A percentile compares a stretch with the other conserved stretches of the same genome.
Conservation (phyloP, 1,140 invertebrate genomes). For the Venustaconcha ellipsiformis region DNA sequence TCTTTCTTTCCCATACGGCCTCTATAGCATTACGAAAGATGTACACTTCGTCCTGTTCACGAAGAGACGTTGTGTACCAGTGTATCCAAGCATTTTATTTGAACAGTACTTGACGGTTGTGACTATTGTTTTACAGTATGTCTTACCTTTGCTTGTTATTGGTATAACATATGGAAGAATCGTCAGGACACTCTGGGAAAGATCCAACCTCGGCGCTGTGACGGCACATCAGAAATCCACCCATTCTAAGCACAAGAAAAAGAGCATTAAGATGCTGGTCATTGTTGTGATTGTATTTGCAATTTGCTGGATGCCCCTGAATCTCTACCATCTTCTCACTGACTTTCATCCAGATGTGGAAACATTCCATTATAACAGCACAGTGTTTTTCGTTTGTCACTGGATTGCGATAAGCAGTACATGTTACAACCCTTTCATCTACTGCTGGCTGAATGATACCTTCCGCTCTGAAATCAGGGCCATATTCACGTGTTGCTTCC, state of each 20-base stretch:
- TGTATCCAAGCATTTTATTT: constrained; percentile 56
- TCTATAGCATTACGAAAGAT: constrained; percentile 63
- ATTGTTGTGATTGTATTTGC: constrained; percentile 71
- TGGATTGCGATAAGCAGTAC: constrained; percentile 73
- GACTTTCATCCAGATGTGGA: constrained; percentile 69
- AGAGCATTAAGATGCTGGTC: constrained; percentile 70
- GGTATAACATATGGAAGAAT: constrained; percentile 68
- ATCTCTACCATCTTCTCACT: constrained; percentile 71
- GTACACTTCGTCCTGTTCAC: constrained; percentile 32
- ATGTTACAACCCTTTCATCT: constrained; percentile 73
- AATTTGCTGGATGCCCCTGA: constrained; percentile 72
- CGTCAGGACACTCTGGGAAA: constrained; percentile 55
- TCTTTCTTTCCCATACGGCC: constrained; percentile 71
- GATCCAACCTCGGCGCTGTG: constrained; percentile 56
- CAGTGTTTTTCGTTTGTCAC: constrained; percentile 71
- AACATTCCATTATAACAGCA: constrained; percentile 54
- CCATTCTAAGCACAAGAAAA: constrained; percentile 61
- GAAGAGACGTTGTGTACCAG: constrained; percentile 63
- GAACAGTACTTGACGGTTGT: constrained; percentile 67
- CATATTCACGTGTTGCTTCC: constrained; percentile 48
- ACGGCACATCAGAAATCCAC: constrained; percentile 56
- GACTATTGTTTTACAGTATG: constrained; percentile 72
- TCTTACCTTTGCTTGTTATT: constrained; percentile 70
- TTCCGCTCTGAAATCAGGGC: constrained; percentile 61
- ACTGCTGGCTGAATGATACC: constrained; percentile 71